phyloP scores from a whole-genome alignment of 2,888 invertebrate genomes.

The Chalcosyrphus nemorum region DNA sequence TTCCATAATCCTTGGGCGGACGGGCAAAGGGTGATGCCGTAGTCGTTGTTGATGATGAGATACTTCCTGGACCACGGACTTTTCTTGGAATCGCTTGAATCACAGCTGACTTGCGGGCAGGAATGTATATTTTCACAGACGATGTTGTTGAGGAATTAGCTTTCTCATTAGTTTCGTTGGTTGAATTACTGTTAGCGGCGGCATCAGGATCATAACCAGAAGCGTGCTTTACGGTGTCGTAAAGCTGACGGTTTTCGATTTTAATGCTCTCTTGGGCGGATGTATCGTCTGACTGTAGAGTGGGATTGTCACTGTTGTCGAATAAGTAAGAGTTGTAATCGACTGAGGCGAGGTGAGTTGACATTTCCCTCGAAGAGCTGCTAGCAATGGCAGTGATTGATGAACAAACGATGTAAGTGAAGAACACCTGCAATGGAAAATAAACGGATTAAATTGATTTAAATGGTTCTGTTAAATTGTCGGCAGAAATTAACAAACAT shows the following conservation, averaged over 20 bases:
- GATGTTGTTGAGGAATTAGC: constrained; percentile 6
- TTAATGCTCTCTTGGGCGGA: constrained; percentile 31
- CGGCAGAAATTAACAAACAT: no score
- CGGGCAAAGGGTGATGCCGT: constrained; percentile 4
- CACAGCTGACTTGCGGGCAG: constrained; percentile 43
- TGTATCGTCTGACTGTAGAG: background rate
- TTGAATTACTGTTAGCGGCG: background rate
- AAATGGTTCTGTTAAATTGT: no score
- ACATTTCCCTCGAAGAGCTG: constrained; percentile 10
- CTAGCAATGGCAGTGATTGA: background rate
- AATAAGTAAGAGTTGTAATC: background rate
- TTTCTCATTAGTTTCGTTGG: background rate
- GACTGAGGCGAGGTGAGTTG: constrained; percentile 23
- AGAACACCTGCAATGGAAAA: constrained; percentile 1
- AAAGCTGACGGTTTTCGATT: constrained; percentile 49
- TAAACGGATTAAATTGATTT: background rate
- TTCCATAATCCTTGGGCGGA: constrained; percentile 31
- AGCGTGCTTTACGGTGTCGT: constrained; percentile 51
- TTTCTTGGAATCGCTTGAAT: constrained; percentile 56
- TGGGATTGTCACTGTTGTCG: background rate
- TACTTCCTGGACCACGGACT: constrained; percentile 28
- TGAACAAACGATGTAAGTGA: background rate
- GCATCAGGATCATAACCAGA: constrained; percentile 40
- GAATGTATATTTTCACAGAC: constrained; percentile 3
- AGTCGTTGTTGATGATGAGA: constrained; percentile 2